These are phyloP conservation scores for Dryococelus australis DNA, from an alignment of 2,888 invertebrate species.

Conservation along the genomic window DNA sequence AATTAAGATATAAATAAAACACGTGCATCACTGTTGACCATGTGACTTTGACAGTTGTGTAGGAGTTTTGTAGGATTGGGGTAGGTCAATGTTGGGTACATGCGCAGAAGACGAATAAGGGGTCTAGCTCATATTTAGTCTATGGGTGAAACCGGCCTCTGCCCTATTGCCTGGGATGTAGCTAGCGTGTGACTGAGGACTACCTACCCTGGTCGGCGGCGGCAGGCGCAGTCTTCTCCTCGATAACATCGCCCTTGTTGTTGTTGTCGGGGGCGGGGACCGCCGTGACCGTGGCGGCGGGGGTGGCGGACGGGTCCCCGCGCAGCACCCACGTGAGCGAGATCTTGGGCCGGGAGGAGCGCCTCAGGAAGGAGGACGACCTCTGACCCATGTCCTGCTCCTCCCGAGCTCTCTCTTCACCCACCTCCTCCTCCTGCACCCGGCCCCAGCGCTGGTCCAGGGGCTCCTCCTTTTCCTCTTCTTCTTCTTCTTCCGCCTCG, in stretches of 20 bases:
- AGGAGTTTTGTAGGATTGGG: no score
- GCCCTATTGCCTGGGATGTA: no score
- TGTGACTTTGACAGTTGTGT: no score
- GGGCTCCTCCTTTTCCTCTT: slow-evolving; percentile 31
- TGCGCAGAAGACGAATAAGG: no score
- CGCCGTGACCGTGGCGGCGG: slow-evolving; percentile 25
- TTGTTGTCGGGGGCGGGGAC: slow-evolving; percentile 28
- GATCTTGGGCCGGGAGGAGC: slow-evolving; percentile 66
- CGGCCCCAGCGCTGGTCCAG: slow-evolving; percentile 13
- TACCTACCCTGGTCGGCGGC: no score
- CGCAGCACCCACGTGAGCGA: slow-evolving; percentile 79
- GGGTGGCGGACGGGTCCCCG: slow-evolving; percentile 60
- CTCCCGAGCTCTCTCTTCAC: slow-evolving; percentile 32
- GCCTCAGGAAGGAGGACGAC: slow-evolving; percentile 53
- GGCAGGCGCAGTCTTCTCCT: neutral
- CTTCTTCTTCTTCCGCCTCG: slow-evolving; percentile 22
- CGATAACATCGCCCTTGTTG: neutral
- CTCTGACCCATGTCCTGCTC: slow-evolving; percentile 55
- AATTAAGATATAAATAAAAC: no score
- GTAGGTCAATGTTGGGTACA: no score
- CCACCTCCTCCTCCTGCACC: slow-evolving; percentile 35
- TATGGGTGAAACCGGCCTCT: no score
- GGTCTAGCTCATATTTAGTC: no score
- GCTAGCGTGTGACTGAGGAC: no score
- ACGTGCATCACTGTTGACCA: no score